A percentile compares a stretch with the other conserved stretches of the same genome.
These are phyloP conservation scores for Merops nubicus DNA, from an alignment of 2,113 vertebrate species.

Conservation along the genomic window DNA sequence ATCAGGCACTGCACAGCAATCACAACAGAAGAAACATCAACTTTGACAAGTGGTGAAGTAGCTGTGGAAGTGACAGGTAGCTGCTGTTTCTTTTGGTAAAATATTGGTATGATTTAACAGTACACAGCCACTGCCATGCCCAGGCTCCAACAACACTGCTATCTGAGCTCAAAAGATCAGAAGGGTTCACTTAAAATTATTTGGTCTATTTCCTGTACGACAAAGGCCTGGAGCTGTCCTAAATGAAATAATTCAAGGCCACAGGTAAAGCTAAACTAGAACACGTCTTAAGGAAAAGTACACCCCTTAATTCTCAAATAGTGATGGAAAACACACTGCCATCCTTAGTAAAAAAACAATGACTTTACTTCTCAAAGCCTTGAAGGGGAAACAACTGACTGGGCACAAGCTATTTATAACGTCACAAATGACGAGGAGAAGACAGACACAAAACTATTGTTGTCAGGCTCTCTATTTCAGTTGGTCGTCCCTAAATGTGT, in stretches of 20 bases:
- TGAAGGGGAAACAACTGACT: not conserved
- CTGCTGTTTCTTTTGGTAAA: not conserved
- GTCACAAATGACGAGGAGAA: not conserved
- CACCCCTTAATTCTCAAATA: not conserved
- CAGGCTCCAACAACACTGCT: not conserved
- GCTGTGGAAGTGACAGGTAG: no score
- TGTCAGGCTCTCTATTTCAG: not conserved
- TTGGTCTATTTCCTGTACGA: not conserved
- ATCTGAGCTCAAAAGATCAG: not conserved
- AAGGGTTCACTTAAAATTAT: not conserved
- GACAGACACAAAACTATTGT: not conserved
- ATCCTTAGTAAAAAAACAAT: not conserved
- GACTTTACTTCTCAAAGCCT: not conserved
- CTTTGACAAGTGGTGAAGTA: not conserved
- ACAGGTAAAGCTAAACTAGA: not conserved
- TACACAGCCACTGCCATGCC: not conserved
- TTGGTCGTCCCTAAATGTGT: not conserved
- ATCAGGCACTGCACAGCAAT: not conserved
- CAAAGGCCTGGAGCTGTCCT: not conserved
- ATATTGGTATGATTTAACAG: not conserved
- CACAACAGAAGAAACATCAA: slow-evolving; percentile 19
- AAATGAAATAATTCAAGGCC: not conserved
- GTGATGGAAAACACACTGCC: not conserved
- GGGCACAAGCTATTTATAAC: not conserved
- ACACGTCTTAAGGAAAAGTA: not conserved